phyloP scores from a whole-genome alignment of 2,888 invertebrate species.

The Scelioninae gen. 1 region DNA sequence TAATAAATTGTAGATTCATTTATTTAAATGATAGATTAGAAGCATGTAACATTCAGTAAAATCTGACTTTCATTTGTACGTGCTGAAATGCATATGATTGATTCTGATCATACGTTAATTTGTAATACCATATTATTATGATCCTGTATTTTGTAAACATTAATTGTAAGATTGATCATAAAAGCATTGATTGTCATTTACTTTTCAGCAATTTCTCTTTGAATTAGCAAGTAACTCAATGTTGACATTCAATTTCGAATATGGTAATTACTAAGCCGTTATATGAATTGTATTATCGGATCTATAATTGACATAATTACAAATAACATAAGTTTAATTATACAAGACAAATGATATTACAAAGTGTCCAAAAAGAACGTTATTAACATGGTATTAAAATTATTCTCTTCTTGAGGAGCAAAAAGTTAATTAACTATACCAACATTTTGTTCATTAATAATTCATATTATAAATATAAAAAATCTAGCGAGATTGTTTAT shows the following conservation, averaged over 20 bases:
- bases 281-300: neutral
- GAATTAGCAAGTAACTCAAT: neutral
- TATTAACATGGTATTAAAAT: neutral
- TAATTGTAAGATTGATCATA: conserved; percentile 19
- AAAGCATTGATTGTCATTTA: conserved; percentile 13
- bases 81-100: conserved; percentile 4
- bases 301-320: neutral
- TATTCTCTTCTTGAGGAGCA: too few species aligned
- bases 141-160: conserved; percentile 7
- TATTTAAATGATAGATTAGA: too few species aligned
- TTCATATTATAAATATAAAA: too few species aligned
- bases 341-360: neutral
- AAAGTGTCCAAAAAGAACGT: neutral
- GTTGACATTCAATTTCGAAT: conserved; percentile 13
- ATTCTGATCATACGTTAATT: conserved; percentile 11
- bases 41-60: neutral
- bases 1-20: too few species aligned
- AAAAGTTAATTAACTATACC: too few species aligned
- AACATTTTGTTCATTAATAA: too few species aligned
- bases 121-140: neutral
- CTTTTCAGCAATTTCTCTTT: neutral
- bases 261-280: conserved; percentile 9
- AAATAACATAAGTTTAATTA: neutral
- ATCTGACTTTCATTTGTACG: neutral
- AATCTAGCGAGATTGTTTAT: too few species aligned